These are phyloP conservation scores for Platycheirus rosarum DNA, from an alignment of 2,888 invertebrate genomes.

Conservation along the genomic window DNA sequence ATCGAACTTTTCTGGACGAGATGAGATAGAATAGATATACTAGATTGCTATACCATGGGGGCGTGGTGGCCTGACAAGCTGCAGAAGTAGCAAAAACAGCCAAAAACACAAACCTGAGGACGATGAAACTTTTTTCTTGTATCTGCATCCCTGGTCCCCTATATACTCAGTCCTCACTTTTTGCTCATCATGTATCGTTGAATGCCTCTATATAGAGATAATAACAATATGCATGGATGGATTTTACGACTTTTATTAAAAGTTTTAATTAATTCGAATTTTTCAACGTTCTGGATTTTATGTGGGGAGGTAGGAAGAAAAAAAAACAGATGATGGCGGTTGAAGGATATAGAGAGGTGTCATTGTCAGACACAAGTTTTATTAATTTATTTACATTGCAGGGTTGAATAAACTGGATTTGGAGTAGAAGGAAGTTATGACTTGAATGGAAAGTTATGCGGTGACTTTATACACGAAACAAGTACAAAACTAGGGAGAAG, in stretches of 20 bases:
- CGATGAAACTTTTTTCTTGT: conserved; percentile 36
- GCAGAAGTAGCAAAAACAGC: conserved; percentile 22
- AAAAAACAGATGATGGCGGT: neutral
- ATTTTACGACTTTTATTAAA: conserved; percentile 72
- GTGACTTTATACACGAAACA: neutral
- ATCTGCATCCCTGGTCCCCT: too few species aligned
- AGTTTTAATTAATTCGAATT: conserved; percentile 72
- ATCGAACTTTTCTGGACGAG: conserved; percentile 66
- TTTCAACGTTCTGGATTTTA: conserved; percentile 41
- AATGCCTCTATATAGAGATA: conserved; percentile 49
- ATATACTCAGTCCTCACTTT: neutral
- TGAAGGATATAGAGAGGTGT: conserved; percentile 2
- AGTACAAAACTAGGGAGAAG: too few species aligned
- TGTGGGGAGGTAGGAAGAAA: conserved; percentile 13
- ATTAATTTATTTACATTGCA: conserved; percentile 5
- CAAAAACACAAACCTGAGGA: conserved; percentile 47
- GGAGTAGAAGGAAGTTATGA: neutral
- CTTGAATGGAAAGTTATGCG: neutral
- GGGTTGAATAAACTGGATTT: neutral
- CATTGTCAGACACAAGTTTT: conserved; percentile 21
- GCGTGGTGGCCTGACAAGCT: conserved; percentile 30
- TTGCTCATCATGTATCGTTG: conserved; percentile 45
- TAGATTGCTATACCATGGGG: neutral
- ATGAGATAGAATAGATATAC: conserved; percentile 25
- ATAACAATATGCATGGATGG: conserved; percentile 71